phyloP scores from a whole-genome alignment of 2,888 invertebrate species.

The Cephus spinipes region DNA sequence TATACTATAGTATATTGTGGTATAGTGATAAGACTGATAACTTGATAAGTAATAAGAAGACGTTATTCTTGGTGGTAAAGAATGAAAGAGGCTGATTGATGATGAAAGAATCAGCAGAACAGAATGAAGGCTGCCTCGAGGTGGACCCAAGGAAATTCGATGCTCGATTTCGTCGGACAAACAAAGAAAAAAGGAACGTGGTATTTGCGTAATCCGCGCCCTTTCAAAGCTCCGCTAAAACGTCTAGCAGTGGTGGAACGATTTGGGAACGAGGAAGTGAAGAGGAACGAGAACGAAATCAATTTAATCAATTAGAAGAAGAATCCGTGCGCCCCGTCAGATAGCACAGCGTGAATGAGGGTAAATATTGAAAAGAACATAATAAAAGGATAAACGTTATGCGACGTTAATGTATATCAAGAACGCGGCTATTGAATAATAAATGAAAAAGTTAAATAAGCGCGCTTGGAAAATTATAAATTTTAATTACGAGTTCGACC shows the following conservation, averaged over 20 bases:
- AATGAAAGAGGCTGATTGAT: background rate
- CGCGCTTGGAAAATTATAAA: background rate
- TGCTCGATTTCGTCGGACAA: background rate
- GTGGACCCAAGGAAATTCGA: background rate
- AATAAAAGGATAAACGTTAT: background rate
- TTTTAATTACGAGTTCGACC: background rate
- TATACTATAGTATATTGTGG: background rate
- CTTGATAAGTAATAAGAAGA: background rate
- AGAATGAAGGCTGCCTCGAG: background rate
- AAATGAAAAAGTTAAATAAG: background rate
- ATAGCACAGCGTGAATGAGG: background rate
- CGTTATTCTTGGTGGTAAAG: background rate
- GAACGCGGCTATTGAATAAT: background rate
- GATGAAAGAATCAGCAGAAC: background rate
- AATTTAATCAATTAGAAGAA: background rate
- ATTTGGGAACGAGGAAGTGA: background rate
- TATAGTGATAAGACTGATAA: background rate
- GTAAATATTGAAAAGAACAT: background rate
- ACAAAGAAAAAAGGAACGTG: background rate
- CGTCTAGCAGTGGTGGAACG: background rate
- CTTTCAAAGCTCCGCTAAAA: background rate
- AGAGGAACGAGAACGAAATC: background rate
- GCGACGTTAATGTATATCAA: background rate
- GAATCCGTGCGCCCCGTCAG: background rate
- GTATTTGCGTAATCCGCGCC: conserved; percentile 7